Evolutionary conservation across 2,797 vertebrate species (phyloP), one percentile per base, ranked within the genome.

Genomic region (Hydrolagus colliei): DNA sequence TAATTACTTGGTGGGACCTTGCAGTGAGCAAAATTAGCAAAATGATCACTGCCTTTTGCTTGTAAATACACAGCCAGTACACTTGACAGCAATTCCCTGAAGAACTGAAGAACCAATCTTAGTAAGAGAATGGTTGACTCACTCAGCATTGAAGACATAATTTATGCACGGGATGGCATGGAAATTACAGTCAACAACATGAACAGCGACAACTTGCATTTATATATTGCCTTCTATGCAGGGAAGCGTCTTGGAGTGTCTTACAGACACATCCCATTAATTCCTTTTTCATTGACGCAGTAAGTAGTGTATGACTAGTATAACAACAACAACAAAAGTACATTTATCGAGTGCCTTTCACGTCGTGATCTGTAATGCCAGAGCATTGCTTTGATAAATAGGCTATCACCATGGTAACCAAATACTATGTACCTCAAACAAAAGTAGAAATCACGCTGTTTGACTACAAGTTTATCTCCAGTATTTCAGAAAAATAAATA

Each of bases 401-500:
- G 79, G 68, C 65, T 84, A 35, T 65, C 79, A 71, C 65, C 68
- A 63, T 68, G 79, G 62, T 67, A 27, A 84, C 79, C 41, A 84
- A 80, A 84, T 84, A 67, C 79, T 68, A 71, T 35, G 62, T 71
- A 68, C 63, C 79, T 68, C 79, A 84, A 84, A 67, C 65, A 35
- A 71, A 84, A 68, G 79, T 71, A 41, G 32, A 84, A 84, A 84
- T 84, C 79, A 71, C 79, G 68, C 14, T 68, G 79, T 63, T 71
- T 84, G 79, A 67, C 32, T 63, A 84, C 65, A 68, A 41, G 68
- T 84, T 84, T 84, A 84, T 84, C 65, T 84, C 65, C 63, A 35
- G 79, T 67, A 84, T 84, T 84, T 35, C 63, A 84, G 32, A 84
- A 84, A 27, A 27, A 27, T 65, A 82, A 84, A 84, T 16, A 84